Evolutionary conservation across 2,888 invertebrate species (phyloP), one percentile per base, ranked within the genome.

Genomic region (Dasysyrphus albostriatus): DNA sequence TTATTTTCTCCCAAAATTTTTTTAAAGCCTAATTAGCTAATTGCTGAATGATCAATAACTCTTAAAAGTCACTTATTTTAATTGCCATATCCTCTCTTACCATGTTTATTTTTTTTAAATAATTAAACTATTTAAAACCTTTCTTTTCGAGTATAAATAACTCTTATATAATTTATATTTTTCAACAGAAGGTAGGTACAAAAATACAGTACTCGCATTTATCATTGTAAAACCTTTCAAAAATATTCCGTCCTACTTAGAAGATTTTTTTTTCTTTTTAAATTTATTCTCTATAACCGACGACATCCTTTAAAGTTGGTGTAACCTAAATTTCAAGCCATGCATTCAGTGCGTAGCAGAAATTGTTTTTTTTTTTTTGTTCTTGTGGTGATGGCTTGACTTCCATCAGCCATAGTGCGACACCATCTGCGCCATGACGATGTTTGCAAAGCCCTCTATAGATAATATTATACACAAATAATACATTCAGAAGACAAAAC

Each of bases 321-420:
- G 59, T 61, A 61, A 61, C 37, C 59, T 61, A 39, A 39, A 61
- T 61, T 39, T 39, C 19, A 61, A 39, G 19, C 34, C 39, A 19
- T 44, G 69, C 49, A 78, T 72, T 49, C 54, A 63, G 44, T 81
- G 70, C 61, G 81, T 54, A 56, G 34, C 34, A 61, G 67, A 72
- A 5, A 14, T 49, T 49, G 5, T 59, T 54, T 54, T 56, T 56
- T 32, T 9, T n/a, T 34, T 16, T 34, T 8, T 5, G n/a, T 51
- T 5, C 5, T 24, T 51, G 24, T 51, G 24, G 12, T 74, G 69
- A 78, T 74, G 39, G 61, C 59, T 44, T 59, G 39, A 59, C 77
- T 70, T 77, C 34, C 70, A 24, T 5, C 78, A 69, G 44, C 47
- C 58, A 59, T 59, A 19, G 59, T 61, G 24, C 24, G 5, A 42